Conservation (phyloP, 2,888 invertebrate species). For the Andrena hattorfiana region DNA sequence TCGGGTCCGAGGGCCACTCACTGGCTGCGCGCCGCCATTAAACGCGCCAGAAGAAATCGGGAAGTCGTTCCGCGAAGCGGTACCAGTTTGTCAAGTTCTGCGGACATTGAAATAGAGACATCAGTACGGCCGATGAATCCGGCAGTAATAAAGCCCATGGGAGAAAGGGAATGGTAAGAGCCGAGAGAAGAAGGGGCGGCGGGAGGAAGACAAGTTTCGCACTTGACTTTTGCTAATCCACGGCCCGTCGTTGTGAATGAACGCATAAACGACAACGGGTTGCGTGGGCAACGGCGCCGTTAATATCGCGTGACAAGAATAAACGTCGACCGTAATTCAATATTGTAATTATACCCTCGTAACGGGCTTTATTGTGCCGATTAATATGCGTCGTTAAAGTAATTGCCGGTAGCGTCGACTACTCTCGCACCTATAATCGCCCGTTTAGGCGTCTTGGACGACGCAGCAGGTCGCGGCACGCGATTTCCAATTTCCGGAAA, state of each 20-base stretch:
- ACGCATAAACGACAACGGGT: conserved; percentile 65
- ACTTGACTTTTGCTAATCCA: conserved; percentile 64
- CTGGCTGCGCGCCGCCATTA: conserved; percentile 20
- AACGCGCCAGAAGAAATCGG: conserved; percentile 30
- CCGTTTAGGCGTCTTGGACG: conserved; percentile 66
- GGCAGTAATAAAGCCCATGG: conserved; percentile 23
- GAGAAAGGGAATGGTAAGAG: neutral
- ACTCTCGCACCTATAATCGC: conserved; percentile 70
- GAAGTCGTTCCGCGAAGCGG: conserved; percentile 33
- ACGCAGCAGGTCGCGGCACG: conserved; percentile 24
- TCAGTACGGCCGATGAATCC: conserved; percentile 50
- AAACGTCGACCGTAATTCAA: conserved; percentile 82
- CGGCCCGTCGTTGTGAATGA: conserved; percentile 65
- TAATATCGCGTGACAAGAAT: conserved; percentile 79
- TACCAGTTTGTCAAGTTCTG: conserved; percentile 50
- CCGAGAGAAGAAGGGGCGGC: neutral
- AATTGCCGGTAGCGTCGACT: conserved; percentile 72
- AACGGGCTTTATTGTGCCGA: conserved; percentile 80
- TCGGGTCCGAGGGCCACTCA: neutral
- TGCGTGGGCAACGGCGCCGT: conserved; percentile 67
- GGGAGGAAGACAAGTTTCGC: conserved; percentile 44
- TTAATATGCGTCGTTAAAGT: conserved; percentile 82
- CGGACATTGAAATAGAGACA: conserved; percentile 56
- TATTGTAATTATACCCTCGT: conserved; percentile 83
- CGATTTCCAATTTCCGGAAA: conserved; percentile 42